Evolutionary conservation across 2,797 vertebrate genomes (phyloP).

Genomic region (Leuciscus waleckii): DNA sequence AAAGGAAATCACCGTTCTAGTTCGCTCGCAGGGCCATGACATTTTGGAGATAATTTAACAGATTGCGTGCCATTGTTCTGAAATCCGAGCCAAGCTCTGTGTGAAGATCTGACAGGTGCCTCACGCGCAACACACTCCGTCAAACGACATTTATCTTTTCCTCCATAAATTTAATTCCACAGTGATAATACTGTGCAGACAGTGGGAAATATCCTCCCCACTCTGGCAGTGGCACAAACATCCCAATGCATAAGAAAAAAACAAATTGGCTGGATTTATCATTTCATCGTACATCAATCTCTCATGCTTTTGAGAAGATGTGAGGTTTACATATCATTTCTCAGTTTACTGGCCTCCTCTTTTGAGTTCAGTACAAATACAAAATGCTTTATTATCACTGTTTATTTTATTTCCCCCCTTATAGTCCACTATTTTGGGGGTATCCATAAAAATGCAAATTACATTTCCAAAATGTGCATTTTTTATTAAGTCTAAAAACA

Average conservation of each 20-base stretch:
- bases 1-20: slow-evolving; percentile 65
- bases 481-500: background rate
- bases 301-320: background rate
- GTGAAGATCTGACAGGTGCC: slow-evolving; percentile 55
- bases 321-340: background rate
- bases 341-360: background rate
- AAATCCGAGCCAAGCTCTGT: slow-evolving; percentile 61
- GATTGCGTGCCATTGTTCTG: slow-evolving; percentile 67
- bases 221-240: slow-evolving; percentile 26
- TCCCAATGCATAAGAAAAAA: slow-evolving; percentile 3
- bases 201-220: slow-evolving; percentile 21
- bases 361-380: background rate
- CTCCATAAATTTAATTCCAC: slow-evolving; percentile 37
- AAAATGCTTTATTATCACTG: background rate
- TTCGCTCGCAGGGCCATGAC: slow-evolving; percentile 73
- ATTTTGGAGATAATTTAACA: slow-evolving; percentile 76
- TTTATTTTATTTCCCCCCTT: background rate
- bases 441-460: background rate
- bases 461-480: background rate
- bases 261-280: slow-evolving; percentile 46
- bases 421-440: background rate
- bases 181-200: slow-evolving; percentile 29
- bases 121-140: slow-evolving; percentile 17
- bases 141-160: slow-evolving; percentile 37
- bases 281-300: slow-evolving; percentile 13